Evolutionary conservation across 1,140 invertebrate species (phyloP).

Genomic region (Drosophila persimilis): DNA sequence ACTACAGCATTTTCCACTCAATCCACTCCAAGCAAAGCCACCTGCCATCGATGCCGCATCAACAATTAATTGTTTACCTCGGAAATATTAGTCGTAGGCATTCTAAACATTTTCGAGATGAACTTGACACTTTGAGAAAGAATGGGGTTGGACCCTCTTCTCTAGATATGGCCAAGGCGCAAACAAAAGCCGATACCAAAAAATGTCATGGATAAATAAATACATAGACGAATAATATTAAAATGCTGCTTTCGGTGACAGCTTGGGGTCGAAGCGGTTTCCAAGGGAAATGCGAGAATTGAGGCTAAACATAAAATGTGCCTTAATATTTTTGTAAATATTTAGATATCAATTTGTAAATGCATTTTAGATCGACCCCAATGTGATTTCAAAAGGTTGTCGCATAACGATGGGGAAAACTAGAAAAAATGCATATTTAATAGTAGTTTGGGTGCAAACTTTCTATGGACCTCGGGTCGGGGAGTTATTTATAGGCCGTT

Average conservation of each 20-base stretch:
- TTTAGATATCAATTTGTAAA: conserved; percentile 10
- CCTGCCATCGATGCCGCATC: background rate
- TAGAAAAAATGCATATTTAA: conserved; percentile 7
- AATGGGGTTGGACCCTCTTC: conserved; percentile 20
- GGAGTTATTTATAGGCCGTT: conserved; percentile 5
- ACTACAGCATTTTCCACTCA: no score
- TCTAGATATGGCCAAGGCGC: background rate
- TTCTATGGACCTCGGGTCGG: conserved; percentile 15
- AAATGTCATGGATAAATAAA: conserved; percentile 57
- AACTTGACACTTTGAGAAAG: conserved; percentile 43
- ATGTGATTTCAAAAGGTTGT: conserved; percentile 7
- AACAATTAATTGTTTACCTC: conserved; percentile 4
- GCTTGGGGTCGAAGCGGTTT: conserved; percentile 39
- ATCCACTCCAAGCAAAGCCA: background rate
- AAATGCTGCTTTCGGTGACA: conserved; percentile 35
- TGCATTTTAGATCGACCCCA: background rate
- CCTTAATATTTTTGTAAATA: background rate
- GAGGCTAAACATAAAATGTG: conserved; percentile 2
- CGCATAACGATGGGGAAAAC: background rate
- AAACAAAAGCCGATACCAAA: conserved; percentile 38
- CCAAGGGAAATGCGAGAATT: conserved; percentile 28
- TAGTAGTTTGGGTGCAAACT: conserved; percentile 23
- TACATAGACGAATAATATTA: conserved; percentile 5
- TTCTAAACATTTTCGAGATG: conserved; percentile 40
- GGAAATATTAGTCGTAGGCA: conserved; percentile 27